Conservation (phyloP, 1,140 invertebrate genomes). For the Dolichoris vasculosae region DNA sequence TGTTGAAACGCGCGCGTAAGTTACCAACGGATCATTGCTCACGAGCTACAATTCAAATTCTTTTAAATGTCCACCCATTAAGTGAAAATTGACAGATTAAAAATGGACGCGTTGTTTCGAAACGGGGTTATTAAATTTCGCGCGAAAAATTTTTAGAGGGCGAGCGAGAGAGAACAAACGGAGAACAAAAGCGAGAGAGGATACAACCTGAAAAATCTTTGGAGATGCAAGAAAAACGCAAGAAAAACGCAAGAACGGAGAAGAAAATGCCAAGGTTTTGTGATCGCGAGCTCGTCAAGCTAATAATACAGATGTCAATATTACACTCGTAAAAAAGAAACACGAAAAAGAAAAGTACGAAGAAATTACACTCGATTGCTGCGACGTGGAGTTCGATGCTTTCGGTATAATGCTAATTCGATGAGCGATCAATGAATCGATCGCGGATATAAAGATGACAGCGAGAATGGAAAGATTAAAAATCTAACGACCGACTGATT, state of each 20-base stretch:
- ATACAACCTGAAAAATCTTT: too few relatives aligned
- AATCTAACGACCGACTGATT: constrained; percentile 31
- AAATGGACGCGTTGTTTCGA: constrained; percentile 1
- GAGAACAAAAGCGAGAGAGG: too few relatives aligned
- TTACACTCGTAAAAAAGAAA: constrained; percentile 47
- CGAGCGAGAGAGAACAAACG: neutral
- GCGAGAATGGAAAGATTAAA: neutral
- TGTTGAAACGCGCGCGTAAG: constrained; percentile 26
- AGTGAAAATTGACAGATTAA: constrained; percentile 12
- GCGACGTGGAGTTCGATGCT: constrained; percentile 50
- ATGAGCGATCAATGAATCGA: constrained; percentile 48
- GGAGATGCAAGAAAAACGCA: neutral
- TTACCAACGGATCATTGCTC: constrained; percentile 33
- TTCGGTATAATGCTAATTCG: constrained; percentile 46
- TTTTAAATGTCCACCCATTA: neutral
- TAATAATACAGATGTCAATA: constrained; percentile 54
- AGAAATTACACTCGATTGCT: constrained; percentile 46
- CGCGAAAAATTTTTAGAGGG: neutral
- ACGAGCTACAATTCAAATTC: constrained; percentile 18
- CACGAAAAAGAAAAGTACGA: neutral
- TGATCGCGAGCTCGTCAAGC: constrained; percentile 52
- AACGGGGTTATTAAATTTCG: neutral
- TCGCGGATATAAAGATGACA: neutral
- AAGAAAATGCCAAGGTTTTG: constrained; percentile 36
- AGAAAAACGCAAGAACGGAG: neutral